Evolutionary conservation across 2,797 vertebrate genomes (phyloP), one percentile per base, ranked within the genome.

Genomic region (Intellagama lesueurii): DNA sequence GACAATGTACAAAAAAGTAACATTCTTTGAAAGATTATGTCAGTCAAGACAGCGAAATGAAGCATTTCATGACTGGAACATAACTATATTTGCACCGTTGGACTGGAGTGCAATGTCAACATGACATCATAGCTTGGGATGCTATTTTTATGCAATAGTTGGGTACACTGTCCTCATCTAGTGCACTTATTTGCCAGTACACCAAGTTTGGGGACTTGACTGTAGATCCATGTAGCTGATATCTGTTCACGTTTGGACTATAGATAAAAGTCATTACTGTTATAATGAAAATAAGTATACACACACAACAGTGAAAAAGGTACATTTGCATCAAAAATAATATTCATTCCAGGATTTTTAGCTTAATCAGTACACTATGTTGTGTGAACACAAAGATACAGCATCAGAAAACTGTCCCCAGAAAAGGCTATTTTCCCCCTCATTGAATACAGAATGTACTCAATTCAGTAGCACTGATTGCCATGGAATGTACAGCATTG

Each of bases 1-100:
- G 95, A 92, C 95, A 96, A 94, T 90, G 91, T 96, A 96, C 92
- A 96, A 96, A 96, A 95, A 94, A 94, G 92, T 89, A 90, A 28
- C 66, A 91, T 93, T 93, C 91, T 94, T 75, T 92, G 94, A 95
- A 96, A 95, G 93, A 86, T 93, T 93, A 87, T 30, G 87, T 95
- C 94, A 92, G 93, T 95, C 95, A 94, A 96, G 95, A 96, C 94
- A 93, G 95, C 93, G 93, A 92, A 93, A 92, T 87, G 88, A 94
- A 93, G 92, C 91, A 77, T 88, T 92, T 52, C 91, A 92, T 93
- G 93, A 94, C 90, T 94, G 94, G 94, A 92, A 88, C 56, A 64
- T 64, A 30, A 80, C 93, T 92, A 88, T 89, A 93, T 88, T 75
- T 75, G n/a, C 80, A 90, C 66, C 77, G 80, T 83, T 66, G 0